Conservation (phyloP, 2,888 invertebrate species). For the Agrotis ipsilon region DNA sequence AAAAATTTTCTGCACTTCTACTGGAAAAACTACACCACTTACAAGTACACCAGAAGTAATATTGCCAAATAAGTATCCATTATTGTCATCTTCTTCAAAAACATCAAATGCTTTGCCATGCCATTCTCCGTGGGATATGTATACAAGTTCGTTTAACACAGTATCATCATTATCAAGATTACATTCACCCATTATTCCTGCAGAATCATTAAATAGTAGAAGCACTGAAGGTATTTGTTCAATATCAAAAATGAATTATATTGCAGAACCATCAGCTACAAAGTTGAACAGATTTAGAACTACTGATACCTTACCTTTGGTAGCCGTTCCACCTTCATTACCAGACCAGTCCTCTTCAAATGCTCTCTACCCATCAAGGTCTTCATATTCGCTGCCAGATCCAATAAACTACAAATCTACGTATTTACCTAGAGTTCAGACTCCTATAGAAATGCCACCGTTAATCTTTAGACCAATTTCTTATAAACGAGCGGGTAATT, state of each 20-base stretch:
- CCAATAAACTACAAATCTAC: slow-evolving; percentile 34
- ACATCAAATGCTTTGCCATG: neutral
- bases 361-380: neutral
- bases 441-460: slow-evolving; percentile 4
- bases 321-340: neutral
- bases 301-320: neutral
- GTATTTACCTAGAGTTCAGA: slow-evolving; percentile 41
- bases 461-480: slow-evolving; percentile 1
- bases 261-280: neutral
- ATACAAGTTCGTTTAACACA: slow-evolving; percentile 2
- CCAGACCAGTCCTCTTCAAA: neutral
- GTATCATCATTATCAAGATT: slow-evolving; percentile 8
- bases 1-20: neutral
- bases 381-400: neutral
- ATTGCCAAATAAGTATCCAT: neutral
- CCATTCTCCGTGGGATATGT: neutral
- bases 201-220: slow-evolving; percentile 8
- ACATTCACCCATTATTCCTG: slow-evolving; percentile 23
- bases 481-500: neutral
- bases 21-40: neutral
- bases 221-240: no score
- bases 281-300: neutral
- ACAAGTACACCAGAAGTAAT: neutral
- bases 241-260: neutral
- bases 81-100: neutral